A percentile compares a stretch with the other conserved stretches of the same genome.
Conservation (phyloP, 1,140 invertebrate species). For the Pseudoatta argentina region DNA sequence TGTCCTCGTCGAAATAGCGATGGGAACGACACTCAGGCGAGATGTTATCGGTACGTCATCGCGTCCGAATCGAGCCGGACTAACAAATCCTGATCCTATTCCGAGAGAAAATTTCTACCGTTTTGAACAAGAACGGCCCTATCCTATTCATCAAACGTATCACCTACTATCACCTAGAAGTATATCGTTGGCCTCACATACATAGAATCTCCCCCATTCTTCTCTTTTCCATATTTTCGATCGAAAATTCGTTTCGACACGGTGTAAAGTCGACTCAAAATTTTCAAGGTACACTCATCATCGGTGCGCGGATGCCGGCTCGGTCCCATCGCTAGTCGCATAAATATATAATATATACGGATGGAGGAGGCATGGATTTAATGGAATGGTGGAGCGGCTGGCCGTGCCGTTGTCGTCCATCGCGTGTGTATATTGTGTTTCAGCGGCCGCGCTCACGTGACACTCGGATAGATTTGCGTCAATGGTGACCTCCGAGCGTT, state of each 20-base stretch:
- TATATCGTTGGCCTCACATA: not conserved
- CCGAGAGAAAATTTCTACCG: not conserved
- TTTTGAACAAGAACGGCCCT: not conserved
- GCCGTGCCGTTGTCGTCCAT: conserved; percentile 36
- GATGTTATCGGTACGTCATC: not conserved
- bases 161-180: not conserved
- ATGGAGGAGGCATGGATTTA: conserved; percentile 65
- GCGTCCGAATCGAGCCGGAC: not conserved
- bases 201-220: not conserved
- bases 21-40: conserved; percentile 16
- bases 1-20: conserved; percentile 45
- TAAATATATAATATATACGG: conserved; percentile 36
- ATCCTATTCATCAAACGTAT: not conserved
- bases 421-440: conserved; percentile 72
- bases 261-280: not conserved
- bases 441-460: conserved; percentile 80
- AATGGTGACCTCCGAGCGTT: conserved; percentile 85
- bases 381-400: conserved; percentile 69
- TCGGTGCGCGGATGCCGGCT: not conserved
- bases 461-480: conserved; percentile 84
- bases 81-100: not conserved
- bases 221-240: not conserved
- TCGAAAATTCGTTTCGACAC: not conserved
- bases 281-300: conserved; percentile 7
- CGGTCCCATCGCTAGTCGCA: conserved; percentile 38